phyloP scores from a whole-genome alignment of 2,113 vertebrate species.

The Nestor notabilis region DNA sequence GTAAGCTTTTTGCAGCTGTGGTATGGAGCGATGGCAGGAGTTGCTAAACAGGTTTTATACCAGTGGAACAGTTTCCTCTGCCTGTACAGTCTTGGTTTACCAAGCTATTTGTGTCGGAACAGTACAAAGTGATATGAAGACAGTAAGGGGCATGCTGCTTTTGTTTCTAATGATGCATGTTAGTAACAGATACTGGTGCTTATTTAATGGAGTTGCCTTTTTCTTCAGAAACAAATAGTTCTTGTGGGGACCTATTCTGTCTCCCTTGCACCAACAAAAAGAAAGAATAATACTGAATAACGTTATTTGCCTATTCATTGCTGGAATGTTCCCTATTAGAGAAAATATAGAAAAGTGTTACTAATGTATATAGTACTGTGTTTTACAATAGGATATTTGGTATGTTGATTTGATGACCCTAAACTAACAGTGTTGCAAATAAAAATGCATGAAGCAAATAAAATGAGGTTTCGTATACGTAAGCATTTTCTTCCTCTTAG shows the following conservation, averaged over 20 bases:
- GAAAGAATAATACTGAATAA: not conserved
- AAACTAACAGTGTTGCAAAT: not conserved
- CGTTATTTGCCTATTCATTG: not conserved
- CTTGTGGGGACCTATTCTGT: not conserved
- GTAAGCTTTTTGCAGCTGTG: not conserved
- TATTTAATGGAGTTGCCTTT: not conserved
- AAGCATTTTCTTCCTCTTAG: not conserved
- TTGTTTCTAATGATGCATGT: not conserved
- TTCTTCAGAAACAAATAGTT: not conserved
- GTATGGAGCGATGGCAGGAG: not conserved
- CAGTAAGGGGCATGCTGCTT: not conserved
- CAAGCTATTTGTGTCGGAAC: not conserved
- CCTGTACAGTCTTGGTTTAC: not conserved
- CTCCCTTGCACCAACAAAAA: not conserved
- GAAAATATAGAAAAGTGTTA: not conserved
- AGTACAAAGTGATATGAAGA: not conserved
- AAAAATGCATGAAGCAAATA: not conserved
- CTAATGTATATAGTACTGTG: not conserved
- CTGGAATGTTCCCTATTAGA: not conserved
- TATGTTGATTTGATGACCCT: not conserved
- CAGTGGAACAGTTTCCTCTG: not conserved
- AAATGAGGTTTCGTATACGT: not conserved
- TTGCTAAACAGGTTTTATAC: not conserved
- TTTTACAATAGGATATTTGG: not conserved
- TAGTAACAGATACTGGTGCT: not conserved